Evolutionary conservation across 2,888 invertebrate species (phyloP).

Genomic region (Catocala sponsa): DNA sequence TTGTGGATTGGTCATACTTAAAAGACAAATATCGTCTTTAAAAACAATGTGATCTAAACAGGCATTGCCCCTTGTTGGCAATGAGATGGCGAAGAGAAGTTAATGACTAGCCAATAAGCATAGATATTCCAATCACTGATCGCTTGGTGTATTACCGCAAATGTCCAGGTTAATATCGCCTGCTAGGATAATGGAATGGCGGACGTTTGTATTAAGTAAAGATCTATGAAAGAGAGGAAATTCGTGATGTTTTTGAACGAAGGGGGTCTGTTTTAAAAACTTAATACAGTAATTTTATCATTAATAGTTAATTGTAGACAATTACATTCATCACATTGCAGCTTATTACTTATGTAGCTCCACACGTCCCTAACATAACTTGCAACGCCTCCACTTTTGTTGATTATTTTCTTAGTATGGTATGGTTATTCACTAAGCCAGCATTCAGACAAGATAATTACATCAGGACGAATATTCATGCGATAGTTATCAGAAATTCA

Average conservation of each 20-base stretch:
- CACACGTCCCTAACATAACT: not conserved
- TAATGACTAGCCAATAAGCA: not conserved
- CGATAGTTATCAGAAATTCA: not conserved
- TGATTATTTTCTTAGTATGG: too few species aligned
- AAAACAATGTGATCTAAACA: not conserved
- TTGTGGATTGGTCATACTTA: not conserved
- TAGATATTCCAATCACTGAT: not conserved
- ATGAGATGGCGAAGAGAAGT: not conserved
- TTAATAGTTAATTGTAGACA: not conserved
- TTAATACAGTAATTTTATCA: not conserved
- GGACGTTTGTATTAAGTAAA: not conserved
- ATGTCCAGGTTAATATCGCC: not conserved
- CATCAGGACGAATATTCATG: not conserved
- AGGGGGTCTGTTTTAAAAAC: too few species aligned
- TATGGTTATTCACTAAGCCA: not conserved
- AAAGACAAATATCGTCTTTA: not conserved
- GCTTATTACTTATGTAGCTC: not conserved
- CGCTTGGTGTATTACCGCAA: not conserved
- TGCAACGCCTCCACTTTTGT: not conserved
- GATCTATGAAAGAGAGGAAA: not conserved
- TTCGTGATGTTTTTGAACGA: too few species aligned
- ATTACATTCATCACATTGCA: not conserved
- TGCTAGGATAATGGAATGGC: not conserved
- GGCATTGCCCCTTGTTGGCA: not conserved
- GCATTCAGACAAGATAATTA: not conserved